Evolutionary conservation across 2,113 vertebrate genomes (phyloP).

Genomic region (Thomomys bottae): DNA sequence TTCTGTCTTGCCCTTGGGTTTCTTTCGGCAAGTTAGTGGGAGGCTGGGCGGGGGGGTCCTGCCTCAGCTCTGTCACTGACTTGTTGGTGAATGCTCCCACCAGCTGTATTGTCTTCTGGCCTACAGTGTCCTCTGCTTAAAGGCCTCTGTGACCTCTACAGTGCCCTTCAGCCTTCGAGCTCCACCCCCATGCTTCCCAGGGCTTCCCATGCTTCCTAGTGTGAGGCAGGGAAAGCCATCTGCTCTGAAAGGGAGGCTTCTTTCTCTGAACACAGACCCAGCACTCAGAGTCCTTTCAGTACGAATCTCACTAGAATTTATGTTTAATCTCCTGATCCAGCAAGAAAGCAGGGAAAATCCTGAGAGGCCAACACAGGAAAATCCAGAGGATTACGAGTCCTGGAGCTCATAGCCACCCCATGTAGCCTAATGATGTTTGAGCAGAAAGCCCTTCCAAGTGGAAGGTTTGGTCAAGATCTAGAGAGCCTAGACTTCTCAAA

Average conservation of each 20-base stretch:
- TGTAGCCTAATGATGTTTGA: not conserved
- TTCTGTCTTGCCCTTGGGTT: not conserved
- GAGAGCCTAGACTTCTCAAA: not conserved
- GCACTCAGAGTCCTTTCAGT: not conserved
- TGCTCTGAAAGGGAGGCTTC: not conserved
- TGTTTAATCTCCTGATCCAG: not conserved
- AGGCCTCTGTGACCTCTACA: not conserved
- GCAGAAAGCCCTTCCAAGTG: not conserved
- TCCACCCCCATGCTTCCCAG: rapidly evolving
- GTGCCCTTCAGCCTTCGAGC: not conserved
- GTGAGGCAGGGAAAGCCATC: not conserved
- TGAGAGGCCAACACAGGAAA: not conserved
- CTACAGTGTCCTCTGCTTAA: not conserved
- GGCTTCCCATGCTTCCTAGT: not conserved
- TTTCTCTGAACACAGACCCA: not conserved
- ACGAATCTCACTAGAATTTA: not conserved
- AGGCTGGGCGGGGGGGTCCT: not conserved
- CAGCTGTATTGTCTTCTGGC: not conserved
- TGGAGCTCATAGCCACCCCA: not conserved
- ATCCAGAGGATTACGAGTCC: not conserved
- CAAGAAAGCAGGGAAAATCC: not conserved
- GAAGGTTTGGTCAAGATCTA: not conserved
- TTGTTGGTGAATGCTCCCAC: not conserved
- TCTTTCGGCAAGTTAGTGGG: not conserved
- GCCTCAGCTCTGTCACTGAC: not conserved